Evolutionary conservation across 2,113 vertebrate species (phyloP).

Genomic region (Sula dactylatra): DNA sequence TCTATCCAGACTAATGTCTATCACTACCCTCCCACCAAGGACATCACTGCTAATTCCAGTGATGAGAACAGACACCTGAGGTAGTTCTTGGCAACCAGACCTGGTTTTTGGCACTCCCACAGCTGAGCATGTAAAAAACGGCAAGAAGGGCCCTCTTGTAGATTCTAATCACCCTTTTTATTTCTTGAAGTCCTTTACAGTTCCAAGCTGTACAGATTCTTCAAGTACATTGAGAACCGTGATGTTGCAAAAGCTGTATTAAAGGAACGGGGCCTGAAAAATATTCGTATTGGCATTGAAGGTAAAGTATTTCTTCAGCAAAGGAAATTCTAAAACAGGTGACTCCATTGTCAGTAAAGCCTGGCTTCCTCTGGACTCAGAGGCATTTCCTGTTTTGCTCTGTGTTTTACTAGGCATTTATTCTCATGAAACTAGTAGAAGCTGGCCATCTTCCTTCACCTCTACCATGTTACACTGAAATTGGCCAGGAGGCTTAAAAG

Average conservation of each 20-base stretch:
- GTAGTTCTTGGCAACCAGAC: neutral
- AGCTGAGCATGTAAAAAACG: neutral
- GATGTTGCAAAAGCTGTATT: conserved; percentile 82
- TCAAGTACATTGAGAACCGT: conserved; percentile 84
- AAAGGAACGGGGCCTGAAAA: conserved; percentile 83
- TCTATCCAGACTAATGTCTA: neutral
- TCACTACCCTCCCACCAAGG: neutral
- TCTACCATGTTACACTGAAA: neutral
- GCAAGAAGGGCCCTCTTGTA: neutral
- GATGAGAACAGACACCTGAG: neutral
- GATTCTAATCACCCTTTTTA: neutral
- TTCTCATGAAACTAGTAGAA: neutral
- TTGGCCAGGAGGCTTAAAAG: neutral
- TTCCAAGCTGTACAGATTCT: conserved; percentile 85
- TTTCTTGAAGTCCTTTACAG: conserved; percentile 79
- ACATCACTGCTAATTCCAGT: neutral
- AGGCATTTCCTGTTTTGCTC: neutral
- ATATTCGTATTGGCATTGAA: conserved; percentile 85
- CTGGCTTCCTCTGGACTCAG: neutral
- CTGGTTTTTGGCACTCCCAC: neutral
- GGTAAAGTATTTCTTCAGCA: conserved; percentile 54
- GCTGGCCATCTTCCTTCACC: neutral
- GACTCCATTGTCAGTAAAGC: neutral
- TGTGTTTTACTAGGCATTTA: neutral
- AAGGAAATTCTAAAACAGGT: neutral